phyloP scores from a whole-genome alignment of 2,113 vertebrate species.

The Thalassoma bifasciatum region DNA sequence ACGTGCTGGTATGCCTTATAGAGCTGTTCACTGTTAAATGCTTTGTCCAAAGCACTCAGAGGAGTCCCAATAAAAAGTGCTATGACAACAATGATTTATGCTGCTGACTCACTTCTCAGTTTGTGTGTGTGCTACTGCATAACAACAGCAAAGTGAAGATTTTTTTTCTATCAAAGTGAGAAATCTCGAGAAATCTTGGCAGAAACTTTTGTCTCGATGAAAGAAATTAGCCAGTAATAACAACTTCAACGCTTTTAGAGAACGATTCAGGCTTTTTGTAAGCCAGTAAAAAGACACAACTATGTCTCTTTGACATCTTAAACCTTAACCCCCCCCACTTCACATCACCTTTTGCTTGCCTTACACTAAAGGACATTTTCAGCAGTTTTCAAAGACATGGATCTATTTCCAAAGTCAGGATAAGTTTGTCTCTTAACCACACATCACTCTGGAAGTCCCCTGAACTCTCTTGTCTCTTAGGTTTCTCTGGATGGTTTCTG shows the following conservation, averaged over 20 bases:
- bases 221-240: slow-evolving; percentile 43
- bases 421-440: too few relatives aligned
- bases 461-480: too few relatives aligned
- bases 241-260: slow-evolving; percentile 32
- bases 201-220: slow-evolving; percentile 14
- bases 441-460: too few relatives aligned
- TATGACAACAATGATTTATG: slow-evolving; percentile 56
- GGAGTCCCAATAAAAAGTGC: slow-evolving; percentile 35
- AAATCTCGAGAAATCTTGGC: neutral
- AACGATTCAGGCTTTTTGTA: slow-evolving; percentile 5
- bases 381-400: too few relatives aligned
- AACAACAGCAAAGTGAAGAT: neutral
- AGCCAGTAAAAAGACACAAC: slow-evolving; percentile 34
- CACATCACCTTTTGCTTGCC: too few relatives aligned
- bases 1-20: slow-evolving; percentile 37
- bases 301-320: neutral
- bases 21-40: slow-evolving; percentile 51
- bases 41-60: slow-evolving; percentile 51
- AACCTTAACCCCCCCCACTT: too few relatives aligned
- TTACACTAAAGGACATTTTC: too few relatives aligned
- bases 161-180: too few relatives aligned
- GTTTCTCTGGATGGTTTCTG: too few relatives aligned
- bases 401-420: too few relatives aligned
- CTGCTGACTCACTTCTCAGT: slow-evolving; percentile 25
- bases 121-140: slow-evolving; percentile 13